phyloP scores from a whole-genome alignment of 2,888 invertebrate species.

The Minunthozetes semirufus region DNA sequence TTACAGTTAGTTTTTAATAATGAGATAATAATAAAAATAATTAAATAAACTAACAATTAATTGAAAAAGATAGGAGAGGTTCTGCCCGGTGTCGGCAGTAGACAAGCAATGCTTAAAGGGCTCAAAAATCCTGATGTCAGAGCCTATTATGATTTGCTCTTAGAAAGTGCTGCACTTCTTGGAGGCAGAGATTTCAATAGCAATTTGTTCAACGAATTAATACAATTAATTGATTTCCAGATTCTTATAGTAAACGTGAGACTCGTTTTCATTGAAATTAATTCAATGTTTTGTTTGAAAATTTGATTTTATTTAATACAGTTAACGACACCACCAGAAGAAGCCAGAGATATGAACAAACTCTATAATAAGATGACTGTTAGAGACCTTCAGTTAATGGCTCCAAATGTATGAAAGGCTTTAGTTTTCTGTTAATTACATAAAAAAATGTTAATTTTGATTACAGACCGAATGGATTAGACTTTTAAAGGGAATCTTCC shows the following conservation, averaged over 20 bases:
- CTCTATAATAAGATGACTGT: slow-evolving; percentile 87
- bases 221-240: slow-evolving; percentile 76
- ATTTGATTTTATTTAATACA: slow-evolving; percentile 46
- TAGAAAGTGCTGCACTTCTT: slow-evolving; percentile 74
- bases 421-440: neutral
- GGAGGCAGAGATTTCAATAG: slow-evolving; percentile 69
- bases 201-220: slow-evolving; percentile 57
- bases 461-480: neutral
- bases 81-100: slow-evolving; percentile 8
- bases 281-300: neutral
- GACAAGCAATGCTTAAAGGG: slow-evolving; percentile 60
- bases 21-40: neutral
- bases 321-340: slow-evolving; percentile 79
- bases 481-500: neutral
- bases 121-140: slow-evolving; percentile 40
- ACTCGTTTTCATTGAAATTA: neutral
- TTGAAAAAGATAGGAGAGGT: neutral
- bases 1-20: slow-evolving; percentile 55
- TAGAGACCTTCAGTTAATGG: slow-evolving; percentile 58
- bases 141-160: slow-evolving; percentile 55
- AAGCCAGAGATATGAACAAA: slow-evolving; percentile 78
- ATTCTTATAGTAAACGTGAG: slow-evolving; percentile 82
- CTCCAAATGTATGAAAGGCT: slow-evolving; percentile 55
- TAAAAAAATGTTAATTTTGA: neutral
- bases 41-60: neutral